Conservation (phyloP, 2,888 invertebrate species). For the Drosophila koepferae region DNA sequence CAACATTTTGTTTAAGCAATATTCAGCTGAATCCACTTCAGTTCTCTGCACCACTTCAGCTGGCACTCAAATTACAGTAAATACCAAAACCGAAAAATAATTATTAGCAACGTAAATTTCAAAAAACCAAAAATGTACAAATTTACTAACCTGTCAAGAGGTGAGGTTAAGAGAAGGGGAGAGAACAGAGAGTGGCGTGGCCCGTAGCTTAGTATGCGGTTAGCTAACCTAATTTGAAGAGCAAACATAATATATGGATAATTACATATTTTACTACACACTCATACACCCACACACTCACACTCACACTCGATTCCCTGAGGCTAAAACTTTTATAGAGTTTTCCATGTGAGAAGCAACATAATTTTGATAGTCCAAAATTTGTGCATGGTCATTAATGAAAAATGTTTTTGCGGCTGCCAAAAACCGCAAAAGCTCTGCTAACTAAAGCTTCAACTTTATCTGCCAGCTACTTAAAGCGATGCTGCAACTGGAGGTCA, state of each 20-base stretch:
- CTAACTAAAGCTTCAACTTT: constrained; percentile 21
- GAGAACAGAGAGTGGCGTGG: background rate
- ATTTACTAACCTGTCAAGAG: constrained; percentile 41
- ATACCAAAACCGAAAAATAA: constrained; percentile 50
- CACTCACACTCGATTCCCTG: background rate
- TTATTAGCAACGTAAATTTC: constrained; percentile 57
- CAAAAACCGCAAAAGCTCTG: constrained; percentile 7
- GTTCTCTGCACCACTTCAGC: background rate
- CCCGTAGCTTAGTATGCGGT: constrained; percentile 1
- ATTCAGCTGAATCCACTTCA: constrained; percentile 6
- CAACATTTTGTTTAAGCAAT: constrained; percentile 30
- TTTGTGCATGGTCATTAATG: constrained; percentile 28
- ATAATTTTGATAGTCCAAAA: constrained; percentile 25
- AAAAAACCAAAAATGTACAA: constrained; percentile 52
- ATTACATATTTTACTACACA: constrained; percentile 59
- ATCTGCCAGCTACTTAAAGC: constrained; percentile 28
- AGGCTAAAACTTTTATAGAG: constrained; percentile 11
- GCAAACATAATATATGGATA: constrained; percentile 64
- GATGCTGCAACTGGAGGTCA: constrained; percentile 19
- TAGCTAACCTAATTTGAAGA: constrained; percentile 46
- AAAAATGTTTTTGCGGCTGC: constrained; percentile 28
- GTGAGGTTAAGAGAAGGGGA: background rate
- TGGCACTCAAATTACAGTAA: constrained; percentile 26
- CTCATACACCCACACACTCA: constrained; percentile 11
- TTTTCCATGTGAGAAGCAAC: constrained; percentile 12